phyloP scores from a whole-genome alignment of 1,140 invertebrate genomes.

The Scylla paramamosain region DNA sequence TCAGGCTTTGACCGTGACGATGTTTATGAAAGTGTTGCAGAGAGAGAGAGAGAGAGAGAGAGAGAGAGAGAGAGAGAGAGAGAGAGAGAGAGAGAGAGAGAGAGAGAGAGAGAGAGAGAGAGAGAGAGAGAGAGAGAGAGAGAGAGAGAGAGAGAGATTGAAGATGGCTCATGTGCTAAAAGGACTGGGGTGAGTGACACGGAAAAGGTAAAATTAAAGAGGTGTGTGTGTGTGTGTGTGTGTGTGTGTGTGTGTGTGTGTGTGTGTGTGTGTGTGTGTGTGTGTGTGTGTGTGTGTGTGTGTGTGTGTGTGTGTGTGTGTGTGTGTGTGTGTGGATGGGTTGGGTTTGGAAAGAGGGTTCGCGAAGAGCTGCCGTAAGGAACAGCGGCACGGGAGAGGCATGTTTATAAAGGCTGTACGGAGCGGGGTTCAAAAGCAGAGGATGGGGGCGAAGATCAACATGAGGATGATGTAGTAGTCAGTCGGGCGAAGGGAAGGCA shows the following conservation, averaged over 20 bases:
- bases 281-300: background rate
- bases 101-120: background rate
- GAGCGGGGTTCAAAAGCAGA: too few relatives aligned
- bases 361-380: too few relatives aligned
- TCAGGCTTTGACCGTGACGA: conserved; percentile 4
- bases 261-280: conserved; percentile 31
- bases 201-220: background rate
- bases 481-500: background rate
- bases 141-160: background rate
- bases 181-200: background rate
- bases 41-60: conserved; percentile 44
- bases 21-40: background rate
- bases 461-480: too few relatives aligned
- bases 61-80: conserved; percentile 52
- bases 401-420: too few relatives aligned
- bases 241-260: conserved; percentile 15
- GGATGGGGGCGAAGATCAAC: too few relatives aligned
- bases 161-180: background rate
- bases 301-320: conserved; percentile 7
- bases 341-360: too few relatives aligned
- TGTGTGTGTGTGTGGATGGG: background rate
- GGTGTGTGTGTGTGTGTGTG: conserved; percentile 4
- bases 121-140: conserved; percentile 9
- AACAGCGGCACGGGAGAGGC: too few relatives aligned
- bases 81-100: conserved; percentile 45